Percentiles rank a stretch among this genome's conserved stretches.
These are phyloP conservation scores for Drosophila sordidula DNA, from an alignment of 2,888 invertebrate species.

Conservation along the genomic window DNA sequence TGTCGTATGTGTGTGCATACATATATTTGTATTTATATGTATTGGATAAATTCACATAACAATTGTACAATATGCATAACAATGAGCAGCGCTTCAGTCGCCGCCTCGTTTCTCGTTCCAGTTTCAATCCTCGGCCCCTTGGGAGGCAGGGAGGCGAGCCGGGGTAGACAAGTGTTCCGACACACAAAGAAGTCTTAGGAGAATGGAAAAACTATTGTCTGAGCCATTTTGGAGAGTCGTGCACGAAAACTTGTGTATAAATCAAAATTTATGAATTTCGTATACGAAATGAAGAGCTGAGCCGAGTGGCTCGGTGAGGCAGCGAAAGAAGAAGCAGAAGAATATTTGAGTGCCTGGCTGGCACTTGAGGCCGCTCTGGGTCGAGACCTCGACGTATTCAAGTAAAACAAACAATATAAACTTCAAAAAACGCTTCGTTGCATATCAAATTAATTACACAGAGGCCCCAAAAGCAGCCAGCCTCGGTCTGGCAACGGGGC, in stretches of 20 bases:
- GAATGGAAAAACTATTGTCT: conserved; percentile 73
- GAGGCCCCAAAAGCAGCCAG: conserved; percentile 50
- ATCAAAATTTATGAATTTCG: conserved; percentile 75
- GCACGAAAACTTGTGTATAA: conserved; percentile 68
- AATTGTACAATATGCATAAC: conserved; percentile 80
- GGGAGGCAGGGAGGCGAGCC: conserved; percentile 14
- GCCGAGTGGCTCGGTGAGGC: conserved; percentile 24
- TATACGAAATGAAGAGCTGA: conserved; percentile 59
- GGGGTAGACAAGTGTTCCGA: conserved; percentile 65
- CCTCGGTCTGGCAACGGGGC: conserved; percentile 23
- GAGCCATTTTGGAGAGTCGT: conserved; percentile 45
- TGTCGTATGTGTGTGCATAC: conserved; percentile 19
- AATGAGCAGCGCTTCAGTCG: conserved; percentile 53
- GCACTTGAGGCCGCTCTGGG: conserved; percentile 62
- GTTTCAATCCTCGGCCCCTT: conserved; percentile 39
- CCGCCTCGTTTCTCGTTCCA: conserved; percentile 50
- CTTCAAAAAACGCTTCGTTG: conserved; percentile 80
- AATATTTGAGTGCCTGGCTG: conserved; percentile 52
- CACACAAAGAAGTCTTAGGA: conserved; percentile 56
- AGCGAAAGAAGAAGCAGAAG: conserved; percentile 12
- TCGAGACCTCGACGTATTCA: conserved; percentile 64
- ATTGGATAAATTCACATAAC: conserved; percentile 69
- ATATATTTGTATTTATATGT: conserved; percentile 6
- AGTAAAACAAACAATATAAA: conserved; percentile 78
- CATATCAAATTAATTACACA: conserved; percentile 78